Conservation (phyloP, 2,888 invertebrate species). For the Chelonus formosanus region DNA sequence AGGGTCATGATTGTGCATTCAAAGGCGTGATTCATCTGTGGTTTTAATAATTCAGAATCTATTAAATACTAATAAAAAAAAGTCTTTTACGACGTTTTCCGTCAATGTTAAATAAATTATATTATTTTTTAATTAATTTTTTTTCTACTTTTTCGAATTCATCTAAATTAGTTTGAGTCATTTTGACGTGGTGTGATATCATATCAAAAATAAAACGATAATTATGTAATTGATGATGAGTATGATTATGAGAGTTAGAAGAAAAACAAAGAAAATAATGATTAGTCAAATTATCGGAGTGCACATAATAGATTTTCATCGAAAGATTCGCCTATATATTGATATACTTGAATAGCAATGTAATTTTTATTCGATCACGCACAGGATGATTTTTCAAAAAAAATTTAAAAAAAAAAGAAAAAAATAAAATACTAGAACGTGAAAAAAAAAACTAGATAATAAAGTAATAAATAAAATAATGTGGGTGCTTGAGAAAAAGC, state of each 20-base stretch:
- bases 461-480: not conserved
- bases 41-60: constrained; percentile 19
- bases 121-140: constrained; percentile 14
- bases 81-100: constrained; percentile 25
- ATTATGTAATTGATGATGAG: constrained; percentile 10
- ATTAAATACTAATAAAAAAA: not conserved
- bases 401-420: constrained; percentile 14
- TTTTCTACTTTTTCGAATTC: constrained; percentile 16
- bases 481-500: constrained; percentile 21
- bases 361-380: constrained; percentile 26
- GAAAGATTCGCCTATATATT: constrained; percentile 28
- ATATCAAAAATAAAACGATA: constrained; percentile 31
- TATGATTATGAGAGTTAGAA: constrained; percentile 3
- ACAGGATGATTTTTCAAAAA: constrained; percentile 26
- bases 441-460: not conserved
- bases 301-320: constrained; percentile 23
- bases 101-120: constrained; percentile 10
- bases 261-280: not conserved
- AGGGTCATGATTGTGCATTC: constrained; percentile 34
- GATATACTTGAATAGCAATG: constrained; percentile 9
- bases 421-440: constrained; percentile 11
- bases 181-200: constrained; percentile 34
- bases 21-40: constrained; percentile 31
- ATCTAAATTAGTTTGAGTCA: constrained; percentile 20
- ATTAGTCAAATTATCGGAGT: constrained; percentile 14